Percentiles rank a stretch among this genome's conserved stretches.
These are phyloP conservation scores for Scolopax rusticola DNA, from an alignment of 2,797 vertebrate species.

Conservation along the genomic window DNA sequence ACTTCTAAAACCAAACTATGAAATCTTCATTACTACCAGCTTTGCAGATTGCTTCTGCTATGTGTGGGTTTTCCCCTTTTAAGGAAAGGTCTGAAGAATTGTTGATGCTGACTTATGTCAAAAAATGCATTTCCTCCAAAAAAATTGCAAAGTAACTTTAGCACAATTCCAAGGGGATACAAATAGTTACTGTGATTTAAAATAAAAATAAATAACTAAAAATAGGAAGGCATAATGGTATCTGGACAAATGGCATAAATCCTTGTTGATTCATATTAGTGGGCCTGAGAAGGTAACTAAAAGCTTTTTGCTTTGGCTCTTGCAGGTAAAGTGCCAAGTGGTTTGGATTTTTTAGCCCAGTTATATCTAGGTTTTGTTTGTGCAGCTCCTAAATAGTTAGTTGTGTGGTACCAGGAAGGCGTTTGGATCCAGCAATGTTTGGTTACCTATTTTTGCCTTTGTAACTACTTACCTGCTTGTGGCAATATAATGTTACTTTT, in stretches of 20 bases:
- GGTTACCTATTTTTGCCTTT: not conserved
- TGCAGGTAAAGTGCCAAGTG: not conserved
- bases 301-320: not conserved
- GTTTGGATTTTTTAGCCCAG: not conserved
- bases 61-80: not conserved
- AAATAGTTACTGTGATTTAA: not conserved
- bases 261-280: not conserved
- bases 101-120: not conserved
- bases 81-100: not conserved
- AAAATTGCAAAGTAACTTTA: not conserved
- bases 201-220: not conserved
- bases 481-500: not conserved
- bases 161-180: not conserved
- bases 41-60: not conserved
- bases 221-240: not conserved
- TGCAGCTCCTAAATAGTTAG: not conserved
- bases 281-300: not conserved
- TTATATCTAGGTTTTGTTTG: not conserved
- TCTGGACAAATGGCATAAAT: not conserved
- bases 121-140: not conserved
- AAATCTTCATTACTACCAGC: not conserved
- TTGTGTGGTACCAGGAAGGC: not conserved
- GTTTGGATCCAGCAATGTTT: not conserved
- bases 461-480: not conserved
- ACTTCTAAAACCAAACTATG: not conserved